These are phyloP conservation scores for Heptranchias perlo DNA, from an alignment of 2,113 vertebrate species.

Conservation along the genomic window DNA sequence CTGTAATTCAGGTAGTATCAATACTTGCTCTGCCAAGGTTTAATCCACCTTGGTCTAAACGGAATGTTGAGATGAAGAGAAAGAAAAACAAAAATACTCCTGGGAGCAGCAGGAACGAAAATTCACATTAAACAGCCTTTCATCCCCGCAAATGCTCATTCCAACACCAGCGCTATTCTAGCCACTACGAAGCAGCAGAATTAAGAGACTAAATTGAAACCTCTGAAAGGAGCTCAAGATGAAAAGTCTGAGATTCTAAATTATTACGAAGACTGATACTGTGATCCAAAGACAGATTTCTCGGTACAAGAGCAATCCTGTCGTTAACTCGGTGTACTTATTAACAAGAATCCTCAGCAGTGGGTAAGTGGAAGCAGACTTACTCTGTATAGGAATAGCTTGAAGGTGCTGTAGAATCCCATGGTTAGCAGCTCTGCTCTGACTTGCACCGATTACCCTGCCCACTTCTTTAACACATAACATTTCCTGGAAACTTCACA, in stretches of 20 bases:
- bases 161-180: neutral
- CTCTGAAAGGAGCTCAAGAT: neutral
- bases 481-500: slow-evolving; percentile 23
- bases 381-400: slow-evolving; percentile 27
- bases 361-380: slow-evolving; percentile 1
- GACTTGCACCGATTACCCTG: neutral
- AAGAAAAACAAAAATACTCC: neutral
- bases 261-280: neutral
- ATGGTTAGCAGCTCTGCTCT: neutral
- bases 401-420: slow-evolving; percentile 31
- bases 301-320: neutral
- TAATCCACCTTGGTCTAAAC: neutral
- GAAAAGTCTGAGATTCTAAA: neutral
- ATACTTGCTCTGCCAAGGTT: no score
- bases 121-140: neutral
- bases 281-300: neutral
- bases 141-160: neutral
- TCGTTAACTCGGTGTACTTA: neutral
- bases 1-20: neutral
- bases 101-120: neutral
- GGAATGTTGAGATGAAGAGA: neutral
- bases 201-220: neutral
- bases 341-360: neutral
- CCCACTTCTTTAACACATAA: neutral
- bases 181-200: neutral